These are phyloP conservation scores for Strix aluco DNA, from an alignment of 2,113 vertebrate species.

Conservation along the genomic window DNA sequence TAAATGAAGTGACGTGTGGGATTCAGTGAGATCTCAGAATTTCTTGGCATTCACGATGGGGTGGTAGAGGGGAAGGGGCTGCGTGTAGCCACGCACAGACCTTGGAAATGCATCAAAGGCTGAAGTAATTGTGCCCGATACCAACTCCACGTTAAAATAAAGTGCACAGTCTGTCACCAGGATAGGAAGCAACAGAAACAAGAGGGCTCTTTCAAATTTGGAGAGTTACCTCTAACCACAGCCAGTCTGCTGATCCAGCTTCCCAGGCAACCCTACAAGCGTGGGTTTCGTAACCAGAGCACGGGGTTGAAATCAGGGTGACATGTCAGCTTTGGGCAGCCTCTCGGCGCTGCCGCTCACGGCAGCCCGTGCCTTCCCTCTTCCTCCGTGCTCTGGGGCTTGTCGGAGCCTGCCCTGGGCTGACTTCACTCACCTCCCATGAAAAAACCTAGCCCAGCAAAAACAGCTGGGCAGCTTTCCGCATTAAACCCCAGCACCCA, in stretches of 20 bases:
- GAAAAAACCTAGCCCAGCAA: neutral
- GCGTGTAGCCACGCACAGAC: fast-evolving
- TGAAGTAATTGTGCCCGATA: neutral
- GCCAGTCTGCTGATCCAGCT: neutral
- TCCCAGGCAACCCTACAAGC: fast-evolving
- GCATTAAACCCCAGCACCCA: neutral
- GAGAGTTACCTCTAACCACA: neutral
- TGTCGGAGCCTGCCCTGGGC: neutral
- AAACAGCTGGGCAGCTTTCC: neutral
- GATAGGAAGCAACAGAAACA: neutral
- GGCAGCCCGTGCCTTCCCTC: neutral
- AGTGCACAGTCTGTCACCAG: neutral
- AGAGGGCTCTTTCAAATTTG: neutral
- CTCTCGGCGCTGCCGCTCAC: neutral
- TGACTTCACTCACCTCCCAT: neutral
- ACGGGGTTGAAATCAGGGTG: neutral
- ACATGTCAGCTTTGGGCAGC: neutral
- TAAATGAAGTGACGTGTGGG: neutral
- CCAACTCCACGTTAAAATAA: neutral
- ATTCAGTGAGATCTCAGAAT: neutral
- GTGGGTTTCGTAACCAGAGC: neutral
- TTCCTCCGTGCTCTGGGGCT: neutral
- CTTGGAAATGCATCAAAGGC: neutral
- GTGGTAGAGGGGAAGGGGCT: neutral
- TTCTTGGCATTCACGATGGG: neutral